These are phyloP conservation scores for Silurus aristotelis DNA, from an alignment of 2,797 vertebrate species.

Conservation along the genomic window DNA sequence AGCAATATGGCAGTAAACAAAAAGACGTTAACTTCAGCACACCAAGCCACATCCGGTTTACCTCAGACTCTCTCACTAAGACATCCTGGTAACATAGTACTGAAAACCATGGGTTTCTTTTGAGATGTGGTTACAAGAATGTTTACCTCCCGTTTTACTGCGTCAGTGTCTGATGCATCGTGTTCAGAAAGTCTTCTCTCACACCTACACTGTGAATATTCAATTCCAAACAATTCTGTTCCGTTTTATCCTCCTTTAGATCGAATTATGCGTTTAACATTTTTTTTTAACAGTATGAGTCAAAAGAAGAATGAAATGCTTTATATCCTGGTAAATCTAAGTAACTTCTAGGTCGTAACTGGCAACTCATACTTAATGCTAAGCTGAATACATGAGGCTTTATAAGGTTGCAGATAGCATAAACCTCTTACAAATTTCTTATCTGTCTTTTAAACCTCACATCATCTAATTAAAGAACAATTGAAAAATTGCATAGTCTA, in stretches of 20 bases:
- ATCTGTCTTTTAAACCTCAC: neutral
- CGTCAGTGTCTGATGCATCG: neutral
- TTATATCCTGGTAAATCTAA: too few relatives aligned
- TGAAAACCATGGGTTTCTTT: constrained; percentile 2
- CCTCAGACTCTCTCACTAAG: constrained; percentile 36
- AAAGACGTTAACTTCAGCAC: constrained; percentile 44
- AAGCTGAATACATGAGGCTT: neutral
- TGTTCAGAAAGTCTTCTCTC: neutral
- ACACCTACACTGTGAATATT: neutral
- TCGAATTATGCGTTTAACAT: neutral
- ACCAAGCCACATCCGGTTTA: constrained; percentile 60
- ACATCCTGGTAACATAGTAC: constrained; percentile 38
- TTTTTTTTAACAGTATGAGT: neutral
- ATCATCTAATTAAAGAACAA: neutral
- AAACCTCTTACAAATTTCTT: neutral
- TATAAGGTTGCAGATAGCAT: neutral
- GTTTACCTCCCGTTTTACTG: constrained; percentile 1
- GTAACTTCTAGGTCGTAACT: neutral
- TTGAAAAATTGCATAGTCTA: neutral
- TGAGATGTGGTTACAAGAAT: constrained; percentile 12
- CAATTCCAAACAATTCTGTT: too few relatives aligned
- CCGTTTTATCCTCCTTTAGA: neutral
- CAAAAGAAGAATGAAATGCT: neutral
- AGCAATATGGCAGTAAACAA: constrained; percentile 2
- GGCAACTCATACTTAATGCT: neutral